Evolutionary conservation across 2,797 vertebrate species (phyloP).

Genomic region (Enteromius radiatus): DNA sequence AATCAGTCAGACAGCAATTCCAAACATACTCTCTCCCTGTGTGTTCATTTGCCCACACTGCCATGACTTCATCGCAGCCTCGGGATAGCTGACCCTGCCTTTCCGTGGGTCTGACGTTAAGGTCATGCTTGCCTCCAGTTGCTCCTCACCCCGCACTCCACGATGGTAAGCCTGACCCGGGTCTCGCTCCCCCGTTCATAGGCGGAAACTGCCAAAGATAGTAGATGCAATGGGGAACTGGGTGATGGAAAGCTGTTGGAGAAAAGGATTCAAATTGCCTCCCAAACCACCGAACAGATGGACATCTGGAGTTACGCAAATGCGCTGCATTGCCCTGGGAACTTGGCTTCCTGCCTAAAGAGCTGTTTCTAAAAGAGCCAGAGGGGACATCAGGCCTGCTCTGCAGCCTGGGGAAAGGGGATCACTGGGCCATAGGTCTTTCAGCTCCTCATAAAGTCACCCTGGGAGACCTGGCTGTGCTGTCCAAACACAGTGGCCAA

Average conservation of each 20-base stretch:
- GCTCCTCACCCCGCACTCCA: background rate
- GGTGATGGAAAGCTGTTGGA: constrained; percentile 42
- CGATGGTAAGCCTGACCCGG: constrained; percentile 2
- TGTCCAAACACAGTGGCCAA: constrained; percentile 38
- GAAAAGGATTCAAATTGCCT: constrained; percentile 50
- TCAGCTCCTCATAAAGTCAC: constrained; percentile 52
- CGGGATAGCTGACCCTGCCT: background rate
- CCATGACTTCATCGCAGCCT: constrained; percentile 31
- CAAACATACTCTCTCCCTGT: constrained; percentile 43
- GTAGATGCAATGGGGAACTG: constrained; percentile 37
- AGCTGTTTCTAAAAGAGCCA: constrained; percentile 52
- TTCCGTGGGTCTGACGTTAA: background rate
- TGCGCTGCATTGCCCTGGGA: constrained; percentile 60
- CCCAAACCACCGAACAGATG: constrained; percentile 61
- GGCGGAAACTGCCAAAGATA: constrained; percentile 8
- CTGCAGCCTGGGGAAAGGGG: constrained; percentile 33
- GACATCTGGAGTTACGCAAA: constrained; percentile 66
- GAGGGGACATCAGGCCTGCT: constrained; percentile 37
- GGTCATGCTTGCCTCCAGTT: constrained; percentile 9
- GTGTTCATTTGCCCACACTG: constrained; percentile 43
- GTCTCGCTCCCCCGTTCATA: background rate
- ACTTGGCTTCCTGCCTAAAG: constrained; percentile 57
- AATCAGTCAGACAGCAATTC: constrained; percentile 45
- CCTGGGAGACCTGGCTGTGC: constrained; percentile 38
- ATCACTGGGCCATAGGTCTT: constrained; percentile 51